Evolutionary conservation across 2,888 invertebrate species (phyloP), one percentile per base, ranked within the genome.

Genomic region (Chaitophorus viminalis): DNA sequence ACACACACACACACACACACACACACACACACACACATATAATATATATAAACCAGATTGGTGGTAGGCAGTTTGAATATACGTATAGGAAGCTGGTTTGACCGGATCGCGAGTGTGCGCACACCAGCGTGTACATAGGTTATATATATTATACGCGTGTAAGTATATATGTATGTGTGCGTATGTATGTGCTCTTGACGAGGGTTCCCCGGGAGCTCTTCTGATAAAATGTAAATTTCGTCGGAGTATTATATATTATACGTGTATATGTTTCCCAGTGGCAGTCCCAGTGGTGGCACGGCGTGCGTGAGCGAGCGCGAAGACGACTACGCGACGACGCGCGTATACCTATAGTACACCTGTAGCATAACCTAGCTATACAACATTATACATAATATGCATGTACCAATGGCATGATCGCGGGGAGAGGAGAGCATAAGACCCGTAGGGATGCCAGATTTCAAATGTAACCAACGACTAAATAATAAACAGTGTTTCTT

Each of bases 31-130:
- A n/a, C n/a, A n/a, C n/a, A n/a, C n/a, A n/a, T n/a, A n/a, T n/a
- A n/a, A n/a, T n/a, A 68, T 39, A 52, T 65, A 77, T 75, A 87
- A 87, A 87, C 81, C 81, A 72, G 86, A 87, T 79, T 74, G 86
- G 86, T 74, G 72, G 86, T 87, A 79, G 87, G 87, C 81, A 52
- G 78, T 77, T 77, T n/a, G n/a, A n/a, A n/a, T n/a, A n/a, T n/a
- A 5, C 52, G 54, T 72, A 70, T 54, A 86, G 70, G 86, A 87
- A 87, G 81, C 87, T 87, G 87, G 87, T 87, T 81, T 81, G 87
- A 87, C 81, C 79, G 81, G 87, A 87, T 87, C 79, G 39, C 3
- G 74, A 4, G 46, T 9, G 46, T 29, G 52, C 52, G 52, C 52
- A 17, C 11, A 21, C 54, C 54, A 21, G 3, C 18, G 60, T 29